These are phyloP conservation scores for Actenoides lindsayi DNA, from an alignment of 2,113 vertebrate genomes.

Conservation along the genomic window DNA sequence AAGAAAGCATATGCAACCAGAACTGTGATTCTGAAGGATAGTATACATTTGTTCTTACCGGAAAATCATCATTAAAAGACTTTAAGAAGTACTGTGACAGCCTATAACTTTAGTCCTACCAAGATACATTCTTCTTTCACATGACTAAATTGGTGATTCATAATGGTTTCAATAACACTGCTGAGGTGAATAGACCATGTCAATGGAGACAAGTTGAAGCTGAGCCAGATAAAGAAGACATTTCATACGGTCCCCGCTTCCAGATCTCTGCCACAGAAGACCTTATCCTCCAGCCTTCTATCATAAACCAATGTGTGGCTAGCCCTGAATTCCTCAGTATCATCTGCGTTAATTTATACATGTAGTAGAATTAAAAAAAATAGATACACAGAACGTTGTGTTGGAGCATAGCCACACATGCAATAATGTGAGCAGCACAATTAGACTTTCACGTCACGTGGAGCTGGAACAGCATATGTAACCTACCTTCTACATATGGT, in stretches of 20 bases:
- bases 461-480: neutral
- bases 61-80: neutral
- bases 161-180: neutral
- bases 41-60: neutral
- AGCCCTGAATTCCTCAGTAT: neutral
- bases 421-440: neutral
- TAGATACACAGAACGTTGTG: neutral
- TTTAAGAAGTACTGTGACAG: neutral
- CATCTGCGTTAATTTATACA: neutral
- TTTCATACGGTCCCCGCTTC: neutral
- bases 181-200: neutral
- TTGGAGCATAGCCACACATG: neutral
- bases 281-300: neutral
- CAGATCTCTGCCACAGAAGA: neutral
- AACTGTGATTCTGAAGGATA: neutral
- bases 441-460: neutral
- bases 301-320: neutral
- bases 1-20: neutral
- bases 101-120: neutral
- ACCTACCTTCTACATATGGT: neutral
- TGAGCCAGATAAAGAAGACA: neutral
- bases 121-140: neutral
- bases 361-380: neutral
- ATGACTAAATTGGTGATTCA: neutral
- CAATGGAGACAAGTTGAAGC: neutral